A percentile compares a stretch with the other conserved stretches of the same genome.
These are phyloP conservation scores for Coilia nasus DNA, from an alignment of 2,797 vertebrate species.

Conservation along the genomic window DNA sequence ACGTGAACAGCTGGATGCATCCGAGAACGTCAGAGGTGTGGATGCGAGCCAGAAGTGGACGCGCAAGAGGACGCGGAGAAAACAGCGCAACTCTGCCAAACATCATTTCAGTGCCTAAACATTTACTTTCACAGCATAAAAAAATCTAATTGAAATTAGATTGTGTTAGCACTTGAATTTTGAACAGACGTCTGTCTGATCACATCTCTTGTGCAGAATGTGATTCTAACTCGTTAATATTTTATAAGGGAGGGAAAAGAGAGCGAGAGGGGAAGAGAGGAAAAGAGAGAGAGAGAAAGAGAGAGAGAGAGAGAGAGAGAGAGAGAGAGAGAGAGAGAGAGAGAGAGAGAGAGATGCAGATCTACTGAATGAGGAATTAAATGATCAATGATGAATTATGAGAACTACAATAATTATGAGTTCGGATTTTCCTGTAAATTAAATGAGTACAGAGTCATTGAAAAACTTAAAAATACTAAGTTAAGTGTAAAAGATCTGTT, in stretches of 20 bases:
- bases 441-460: not conserved
- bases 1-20: slow-evolving; percentile 26
- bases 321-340: not conserved
- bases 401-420: not conserved
- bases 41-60: slow-evolving; percentile 24
- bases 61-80: slow-evolving; percentile 24
- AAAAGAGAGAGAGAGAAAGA: not conserved
- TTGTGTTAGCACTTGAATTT: slow-evolving; percentile 14
- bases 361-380: slow-evolving; percentile 18
- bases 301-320: not conserved
- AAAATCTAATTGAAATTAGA: slow-evolving; percentile 5
- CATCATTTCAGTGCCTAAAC: slow-evolving; percentile 23
- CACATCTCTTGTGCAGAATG: slow-evolving; percentile 5
- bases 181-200: slow-evolving; percentile 23
- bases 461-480: not conserved
- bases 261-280: not conserved
- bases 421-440: not conserved
- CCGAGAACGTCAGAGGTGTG: slow-evolving; percentile 26
- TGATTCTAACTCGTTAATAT: slow-evolving; percentile 23
- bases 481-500: not conserved
- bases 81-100: slow-evolving; percentile 26
- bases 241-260: not conserved
- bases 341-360: slow-evolving; percentile 5
- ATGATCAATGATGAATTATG: not conserved
- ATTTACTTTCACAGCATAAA: slow-evolving; percentile 11